Conservation (phyloP, 1,140 invertebrate genomes). For the Ericerus pela region DNA sequence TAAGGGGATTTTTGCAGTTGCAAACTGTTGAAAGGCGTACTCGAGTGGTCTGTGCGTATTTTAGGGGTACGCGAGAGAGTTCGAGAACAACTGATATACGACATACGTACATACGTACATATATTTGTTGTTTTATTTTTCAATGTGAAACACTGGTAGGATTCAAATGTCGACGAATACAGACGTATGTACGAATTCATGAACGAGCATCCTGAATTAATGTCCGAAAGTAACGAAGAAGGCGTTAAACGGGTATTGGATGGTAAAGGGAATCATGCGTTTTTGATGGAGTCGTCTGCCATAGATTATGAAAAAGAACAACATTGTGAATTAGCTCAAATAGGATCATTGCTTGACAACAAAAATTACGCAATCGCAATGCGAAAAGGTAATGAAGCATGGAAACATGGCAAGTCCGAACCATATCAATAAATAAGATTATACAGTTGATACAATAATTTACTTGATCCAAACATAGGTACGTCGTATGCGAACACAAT, state of each 20-base stretch:
- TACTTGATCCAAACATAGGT: slow-evolving; percentile 38
- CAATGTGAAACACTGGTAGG: not conserved
- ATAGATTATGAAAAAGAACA: slow-evolving; percentile 83
- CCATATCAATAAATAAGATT: no score
- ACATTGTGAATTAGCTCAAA: slow-evolving; percentile 78
- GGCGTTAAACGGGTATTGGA: slow-evolving; percentile 71
- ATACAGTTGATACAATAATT: not conserved
- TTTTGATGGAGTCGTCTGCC: slow-evolving; percentile 84
- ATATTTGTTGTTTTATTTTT: not conserved
- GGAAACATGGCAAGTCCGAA: no score
- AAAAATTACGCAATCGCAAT: slow-evolving; percentile 90
- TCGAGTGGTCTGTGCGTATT: no score
- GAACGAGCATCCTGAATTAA: not conserved
- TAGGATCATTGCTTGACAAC: slow-evolving; percentile 76
- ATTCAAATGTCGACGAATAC: not conserved
- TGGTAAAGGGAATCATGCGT: slow-evolving; percentile 74
- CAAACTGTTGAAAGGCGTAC: no score
- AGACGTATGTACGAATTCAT: not conserved
- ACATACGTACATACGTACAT: not conserved
- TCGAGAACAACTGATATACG: not conserved
- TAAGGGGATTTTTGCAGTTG: no score
- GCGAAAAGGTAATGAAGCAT: slow-evolving; percentile 78
- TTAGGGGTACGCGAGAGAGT: no score
- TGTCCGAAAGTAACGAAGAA: slow-evolving; percentile 44
- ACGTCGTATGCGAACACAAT: slow-evolving; percentile 72